Base-by-base conservation (phyloP, 2,113 vertebrate species). In the Passer domesticus region DNA sequence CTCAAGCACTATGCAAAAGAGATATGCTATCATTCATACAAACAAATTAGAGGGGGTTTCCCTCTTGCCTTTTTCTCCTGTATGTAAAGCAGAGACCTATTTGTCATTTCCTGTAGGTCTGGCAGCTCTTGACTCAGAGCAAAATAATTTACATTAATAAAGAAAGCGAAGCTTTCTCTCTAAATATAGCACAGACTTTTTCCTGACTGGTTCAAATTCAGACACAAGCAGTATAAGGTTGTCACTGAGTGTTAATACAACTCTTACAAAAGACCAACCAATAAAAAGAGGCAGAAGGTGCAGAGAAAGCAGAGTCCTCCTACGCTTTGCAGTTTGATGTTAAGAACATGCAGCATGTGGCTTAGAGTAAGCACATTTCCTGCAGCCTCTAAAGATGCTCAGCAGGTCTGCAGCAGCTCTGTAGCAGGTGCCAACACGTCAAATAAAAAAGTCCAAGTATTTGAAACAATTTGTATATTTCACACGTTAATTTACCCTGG, bases 71-170 rank as follows among this genome's bases (percentile, higher is more conserved):
- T 82, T 82, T 94, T 58, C 50, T 87, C 50, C 55, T 79, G 50
- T 66, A 68, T 81, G 69, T 69, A 87, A 91, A 95, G 27, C 64
- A 90, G 67, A 70, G 46, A 20, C 43, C 28, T 50, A 28, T n/a
- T 83, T 74, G 43, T 41, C 8, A 73, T 91, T 95, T 95, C 90
- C 88, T 6, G 4, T 72, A 95, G 78, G 79, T 70, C 67, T 93
- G 78, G 52, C 60, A 77, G 52, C 43, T 88, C 59, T 73, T 88
- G 86, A 90, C 73, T 96, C 73, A 80, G 33, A 92, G 44, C 14
- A 93, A 78, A 91, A 77, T 83, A 5, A 44, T 67, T 89, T 82
- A 35, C 44, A 47, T 59, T 76, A 70, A 73, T 59, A 76, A 79
- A 80, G 81, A 46, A 94, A 55, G 11, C 3, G 13, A 74, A 59